phyloP scores from a whole-genome alignment of 2,888 invertebrate genomes.

The Adineta ricciae region DNA sequence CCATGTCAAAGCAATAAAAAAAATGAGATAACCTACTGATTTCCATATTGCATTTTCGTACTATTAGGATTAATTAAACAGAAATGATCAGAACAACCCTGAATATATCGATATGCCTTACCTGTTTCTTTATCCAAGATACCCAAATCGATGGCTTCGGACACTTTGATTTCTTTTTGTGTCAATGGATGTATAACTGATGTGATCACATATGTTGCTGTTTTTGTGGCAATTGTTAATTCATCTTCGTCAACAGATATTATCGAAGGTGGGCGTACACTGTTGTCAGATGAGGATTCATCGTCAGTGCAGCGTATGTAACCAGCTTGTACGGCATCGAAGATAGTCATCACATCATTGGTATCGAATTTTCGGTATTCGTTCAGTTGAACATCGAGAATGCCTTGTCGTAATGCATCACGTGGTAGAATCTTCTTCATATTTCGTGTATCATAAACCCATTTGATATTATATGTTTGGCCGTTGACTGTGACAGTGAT shows the following conservation, averaged over 20 bases:
- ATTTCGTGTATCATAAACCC: constrained; percentile 33
- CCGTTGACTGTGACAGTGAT: constrained; percentile 11
- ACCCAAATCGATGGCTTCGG: constrained; percentile 32
- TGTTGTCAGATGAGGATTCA: background rate
- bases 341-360: constrained; percentile 25
- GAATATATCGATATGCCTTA: too few relatives aligned
- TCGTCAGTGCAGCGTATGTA: constrained; percentile 24
- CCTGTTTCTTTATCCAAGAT: constrained; percentile 33
- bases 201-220: constrained; percentile 34
- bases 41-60: background rate
- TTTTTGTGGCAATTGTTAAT: constrained; percentile 34
- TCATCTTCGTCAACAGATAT: constrained; percentile 34
- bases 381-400: constrained; percentile 29
- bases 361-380: constrained; percentile 31
- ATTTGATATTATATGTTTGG: constrained; percentile 15
- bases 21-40: constrained; percentile 1
- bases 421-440: constrained; percentile 30
- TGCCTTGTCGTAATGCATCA: constrained; percentile 29
- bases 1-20: background rate
- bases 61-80: background rate
- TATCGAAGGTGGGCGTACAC: constrained; percentile 27
- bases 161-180: constrained; percentile 34
- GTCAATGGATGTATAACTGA: constrained; percentile 32
- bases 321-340: constrained; percentile 30
- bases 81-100: too few relatives aligned